Evolutionary conservation across 2,888 invertebrate genomes (phyloP), one percentile per base, ranked within the genome.

Genomic region (Homarus gammarus): DNA sequence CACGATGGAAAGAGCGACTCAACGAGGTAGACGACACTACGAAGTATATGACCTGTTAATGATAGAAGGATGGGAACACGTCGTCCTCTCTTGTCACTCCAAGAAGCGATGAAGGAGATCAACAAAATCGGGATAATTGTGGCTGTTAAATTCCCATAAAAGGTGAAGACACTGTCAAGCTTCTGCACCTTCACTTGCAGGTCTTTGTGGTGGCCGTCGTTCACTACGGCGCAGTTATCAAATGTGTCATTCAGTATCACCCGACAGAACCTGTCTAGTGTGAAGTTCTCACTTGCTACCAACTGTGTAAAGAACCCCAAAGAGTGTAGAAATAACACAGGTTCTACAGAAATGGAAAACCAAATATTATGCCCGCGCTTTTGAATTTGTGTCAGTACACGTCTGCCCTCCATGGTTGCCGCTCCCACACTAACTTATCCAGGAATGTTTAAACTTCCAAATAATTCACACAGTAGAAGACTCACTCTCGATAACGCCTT

Each of bases 21-120:
- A 22, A 75, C 44, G 10, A 75, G n/a, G 75, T 75, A 75, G 38
- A 75, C 1, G 27, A 40, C 8, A 44, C 12, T 12, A 31, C 44
- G 44, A 2, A 40, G n/a, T 10, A 33, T 10, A 15, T 40, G 27
- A 3, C 75, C 75, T 1, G 31, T 8, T n/a, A 75, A 44, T 27
- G 75, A 75, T 2, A 75, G 40, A 27, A 40, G 27, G 40, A 75
- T 27, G 2, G 75, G 75, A n/a, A 44, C n/a, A 15, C 49, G 40
- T 6, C 75, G 27, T 18, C 75, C 75, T n/a, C 75, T 22, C 22
- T 33, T 36, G 75, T 75, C 75, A 27, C 75, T 75, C 75, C 75
- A 75, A 44, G 75, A 75, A 15, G 75, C 75, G 44, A 75, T 75
- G 44, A 75, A 75, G 6, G 75, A 44, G n/a, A 40, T 22, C 22